Conservation (phyloP, 2,113 vertebrate species). For the Candoia aspera region DNA sequence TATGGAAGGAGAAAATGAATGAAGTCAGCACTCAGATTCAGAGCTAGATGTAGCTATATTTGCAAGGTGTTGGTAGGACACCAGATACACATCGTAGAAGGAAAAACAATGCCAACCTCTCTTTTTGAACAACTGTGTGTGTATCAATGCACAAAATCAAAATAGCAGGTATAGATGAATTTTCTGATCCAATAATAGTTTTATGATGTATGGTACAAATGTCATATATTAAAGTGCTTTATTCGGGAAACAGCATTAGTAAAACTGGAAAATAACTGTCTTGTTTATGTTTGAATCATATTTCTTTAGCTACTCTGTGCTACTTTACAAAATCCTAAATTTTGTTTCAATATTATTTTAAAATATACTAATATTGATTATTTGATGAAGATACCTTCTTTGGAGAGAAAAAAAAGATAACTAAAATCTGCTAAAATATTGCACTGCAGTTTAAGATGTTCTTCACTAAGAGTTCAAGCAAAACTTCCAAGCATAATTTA, state of each 20-base stretch:
- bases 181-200: not conserved
- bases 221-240: not conserved
- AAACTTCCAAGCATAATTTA: slow-evolving; percentile 54
- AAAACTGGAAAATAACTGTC: not conserved
- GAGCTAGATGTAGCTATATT: not conserved
- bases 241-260: not conserved
- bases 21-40: not conserved
- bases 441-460: not conserved
- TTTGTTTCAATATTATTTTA: slow-evolving; percentile 3
- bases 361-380: not conserved
- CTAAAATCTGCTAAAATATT: slow-evolving; percentile 43
- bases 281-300: not conserved
- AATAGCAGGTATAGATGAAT: not conserved
- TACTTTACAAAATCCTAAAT: not conserved
- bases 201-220: not conserved
- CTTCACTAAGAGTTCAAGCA: slow-evolving; percentile 16
- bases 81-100: too few species aligned
- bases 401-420: slow-evolving; percentile 4
- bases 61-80: not conserved
- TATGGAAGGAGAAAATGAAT: not conserved
- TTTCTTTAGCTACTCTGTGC: not conserved
- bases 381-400: slow-evolving; percentile 9
- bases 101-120: not conserved
- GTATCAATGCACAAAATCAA: not conserved
- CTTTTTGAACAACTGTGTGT: not conserved